Base-by-base conservation (phyloP, 2,888 invertebrate species). In the Sphaeridia pumilis region DNA sequence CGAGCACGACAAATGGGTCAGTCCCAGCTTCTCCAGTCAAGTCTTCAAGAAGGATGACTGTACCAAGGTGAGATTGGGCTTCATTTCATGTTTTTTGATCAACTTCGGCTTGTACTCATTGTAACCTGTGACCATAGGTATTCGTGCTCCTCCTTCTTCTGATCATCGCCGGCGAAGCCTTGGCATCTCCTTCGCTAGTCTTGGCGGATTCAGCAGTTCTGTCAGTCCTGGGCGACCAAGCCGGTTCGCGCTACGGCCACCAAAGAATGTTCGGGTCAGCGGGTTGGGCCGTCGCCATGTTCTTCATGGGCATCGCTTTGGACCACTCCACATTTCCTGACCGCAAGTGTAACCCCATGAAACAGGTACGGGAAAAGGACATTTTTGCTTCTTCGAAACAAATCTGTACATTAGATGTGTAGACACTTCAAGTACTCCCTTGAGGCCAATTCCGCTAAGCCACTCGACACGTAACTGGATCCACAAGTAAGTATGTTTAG, bases 271-370 rank as follows among this genome's bases (percentile, higher is more conserved):
- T 94, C 69, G 94, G 94, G 2, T 94, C 93, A 20, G 75, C 95
- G 52, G 97, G 97, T 42, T 98, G 97, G 97, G 97, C 93, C 26
- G 75, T 97, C 65, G 87, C 97, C 43, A 98, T 98, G 97, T 97
- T 98, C 73, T 84, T 97, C 70, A 93, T 98, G 55, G 92, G 90
- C 55, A 90, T 93, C 66, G 92, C 88, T 1, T 75, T 98, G 56
- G 97, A 98, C 73, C 92, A 95, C 71, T 93, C 94, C 53, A 93
- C 93, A 21, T 84, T 92, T 1, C 97, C 98, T 72, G 87, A 90
- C 24, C 53, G 58, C 26, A 63, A 60, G 52, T 59, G 63, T 35
- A 21, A 24, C 1, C 52, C 60, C 5, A 34, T 63, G 26, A 51
- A 54, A 24, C 60, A 60, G 56, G 60, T 58, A 22, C 5, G 20